Base-by-base conservation (phyloP, 2,888 invertebrate species). In the Agrypnus murinus region DNA sequence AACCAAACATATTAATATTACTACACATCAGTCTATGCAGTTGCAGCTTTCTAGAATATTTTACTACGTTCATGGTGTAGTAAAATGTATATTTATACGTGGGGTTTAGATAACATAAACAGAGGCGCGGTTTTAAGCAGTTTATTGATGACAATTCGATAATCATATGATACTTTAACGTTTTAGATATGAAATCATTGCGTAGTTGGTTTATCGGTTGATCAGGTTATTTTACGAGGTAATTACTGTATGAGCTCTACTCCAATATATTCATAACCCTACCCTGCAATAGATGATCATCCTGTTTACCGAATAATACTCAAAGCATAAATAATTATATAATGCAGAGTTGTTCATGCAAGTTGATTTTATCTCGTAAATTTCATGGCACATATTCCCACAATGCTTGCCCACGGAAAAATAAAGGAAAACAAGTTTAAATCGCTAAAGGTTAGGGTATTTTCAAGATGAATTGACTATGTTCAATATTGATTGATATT, bases 61-160 rank as follows among this genome's bases (percentile, higher is more conserved):
- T 55, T 2, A 58, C 15, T 50, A 3, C 62, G 17, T 40, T 50
- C 65, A 58, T 66, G n/a, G 32, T 12, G 69, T 67, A 62, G 69
- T 73, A 69, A 67, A 72, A 55, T 59, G 67, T 65, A 65, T 69
- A 69, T 74, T 71, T 74, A 69, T 72, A 72, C 62, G 65, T 48
- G 65, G 74, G 25, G 55, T 60, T 71, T 74, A 73, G 72, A 74
- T 74, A 74, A 74, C 72, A 68, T 50, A 72, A 25, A 71, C 71
- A 59, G 63, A 68, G 43, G 65, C 48, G 17, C 46, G 63, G 69
- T 69, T 71, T 67, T 74, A 77, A 79, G 75, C 77, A 77, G 77
- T 79, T 78, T 79, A 79, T 78, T 77, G 77, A 79, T 79, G 79
- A 78, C 77, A 78, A 79, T 78, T 77, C 79, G 77, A 79, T 79